A percentile compares a stretch with the other conserved stretches of the same genome.
Conservation (phyloP, 2,113 vertebrate genomes). For the Atrichornis clamosus region DNA sequence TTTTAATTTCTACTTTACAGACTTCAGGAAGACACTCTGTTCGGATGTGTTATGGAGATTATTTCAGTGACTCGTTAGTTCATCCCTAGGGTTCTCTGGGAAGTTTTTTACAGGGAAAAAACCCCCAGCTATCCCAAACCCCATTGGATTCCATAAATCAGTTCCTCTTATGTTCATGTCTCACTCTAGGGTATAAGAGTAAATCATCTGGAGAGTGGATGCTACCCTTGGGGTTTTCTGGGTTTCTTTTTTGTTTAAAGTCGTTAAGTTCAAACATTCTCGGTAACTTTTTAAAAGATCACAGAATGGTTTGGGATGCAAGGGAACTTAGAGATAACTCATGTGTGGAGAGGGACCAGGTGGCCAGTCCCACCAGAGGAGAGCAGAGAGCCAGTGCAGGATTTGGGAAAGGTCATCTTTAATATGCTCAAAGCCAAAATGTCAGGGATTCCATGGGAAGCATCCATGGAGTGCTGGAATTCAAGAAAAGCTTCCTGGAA, state of each 20-base stretch:
- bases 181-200: not conserved
- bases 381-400: not conserved
- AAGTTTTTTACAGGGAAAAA: not conserved
- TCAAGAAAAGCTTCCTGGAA: not conserved
- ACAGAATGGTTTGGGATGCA: not conserved
- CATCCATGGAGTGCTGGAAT: not conserved
- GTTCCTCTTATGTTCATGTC: not conserved
- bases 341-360: not conserved
- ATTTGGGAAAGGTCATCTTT: not conserved
- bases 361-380: not conserved
- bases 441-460: not conserved
- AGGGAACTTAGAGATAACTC: not conserved
- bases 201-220: not conserved
- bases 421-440: not conserved
- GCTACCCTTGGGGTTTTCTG: not conserved
- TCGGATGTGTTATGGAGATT: not conserved
- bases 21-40: not conserved
- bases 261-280: not conserved
- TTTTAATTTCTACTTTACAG: not conserved
- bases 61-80: not conserved
- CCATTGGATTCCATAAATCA: not conserved
- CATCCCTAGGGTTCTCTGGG: not conserved
- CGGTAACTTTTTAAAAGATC: not conserved
- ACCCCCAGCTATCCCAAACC: fast-evolving
- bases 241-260: not conserved